These are phyloP conservation scores for Camponotus vicinus DNA, from an alignment of 1,140 invertebrate genomes.

Conservation along the genomic window DNA sequence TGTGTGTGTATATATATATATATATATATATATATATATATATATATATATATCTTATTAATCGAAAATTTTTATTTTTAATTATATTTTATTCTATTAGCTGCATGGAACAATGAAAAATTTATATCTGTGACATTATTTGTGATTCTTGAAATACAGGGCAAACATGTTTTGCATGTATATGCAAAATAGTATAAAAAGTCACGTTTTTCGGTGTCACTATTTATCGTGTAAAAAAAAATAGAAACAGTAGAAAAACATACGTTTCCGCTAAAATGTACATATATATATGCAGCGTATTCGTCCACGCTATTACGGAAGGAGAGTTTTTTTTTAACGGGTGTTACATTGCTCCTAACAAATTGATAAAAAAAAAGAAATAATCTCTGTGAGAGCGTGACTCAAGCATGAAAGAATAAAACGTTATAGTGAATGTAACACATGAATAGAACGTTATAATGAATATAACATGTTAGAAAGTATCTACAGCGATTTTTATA, in stretches of 20 bases:
- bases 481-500: neutral
- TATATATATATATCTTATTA: neutral
- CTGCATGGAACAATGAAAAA: neutral
- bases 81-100: no score
- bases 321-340: constrained; percentile 32
- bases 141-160: neutral
- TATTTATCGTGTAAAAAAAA: constrained; percentile 46
- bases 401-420: neutral
- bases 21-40: neutral
- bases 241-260: constrained; percentile 35
- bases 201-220: constrained; percentile 20
- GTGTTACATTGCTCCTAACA: constrained; percentile 32
- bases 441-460: no score
- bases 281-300: constrained; percentile 27
- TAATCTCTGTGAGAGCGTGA: neutral
- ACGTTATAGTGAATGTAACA: neutral
- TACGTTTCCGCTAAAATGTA: constrained; percentile 34
- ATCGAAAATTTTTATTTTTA: no score
- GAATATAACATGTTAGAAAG: neutral
- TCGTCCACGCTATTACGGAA: constrained; percentile 9
- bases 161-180: neutral
- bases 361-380: constrained; percentile 46
- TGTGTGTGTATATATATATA: no score
- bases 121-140: neutral
- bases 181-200: constrained; percentile 10